Percentiles rank a stretch among this genome's conserved stretches.
These are phyloP conservation scores for Galerucella calmariensis DNA, from an alignment of 2,888 invertebrate genomes.

Conservation along the genomic window DNA sequence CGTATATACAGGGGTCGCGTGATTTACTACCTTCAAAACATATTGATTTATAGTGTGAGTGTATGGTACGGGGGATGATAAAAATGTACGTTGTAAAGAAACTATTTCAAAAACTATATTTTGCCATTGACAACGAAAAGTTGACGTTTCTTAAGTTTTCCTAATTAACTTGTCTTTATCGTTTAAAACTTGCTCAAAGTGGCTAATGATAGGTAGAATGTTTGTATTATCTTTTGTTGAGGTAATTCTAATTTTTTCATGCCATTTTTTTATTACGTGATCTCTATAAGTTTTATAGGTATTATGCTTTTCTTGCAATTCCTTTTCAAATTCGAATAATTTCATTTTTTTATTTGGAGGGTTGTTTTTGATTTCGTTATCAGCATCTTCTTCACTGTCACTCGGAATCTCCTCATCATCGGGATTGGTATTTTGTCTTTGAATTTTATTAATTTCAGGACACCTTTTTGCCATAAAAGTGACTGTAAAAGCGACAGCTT, in stretches of 20 bases:
- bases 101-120: too few relatives aligned
- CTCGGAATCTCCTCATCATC: constrained; percentile 76
- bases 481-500: constrained; percentile 73
- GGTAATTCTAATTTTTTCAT: constrained; percentile 86
- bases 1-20: too few relatives aligned
- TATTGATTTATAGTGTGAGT: too few relatives aligned
- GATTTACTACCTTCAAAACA: too few relatives aligned
- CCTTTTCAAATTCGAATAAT: constrained; percentile 70
- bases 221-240: constrained; percentile 72
- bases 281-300: constrained; percentile 78
- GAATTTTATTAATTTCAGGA: constrained; percentile 73
- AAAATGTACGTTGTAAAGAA: too few relatives aligned
- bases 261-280: constrained; percentile 90
- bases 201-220: constrained; percentile 72
- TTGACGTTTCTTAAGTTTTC: constrained; percentile 71
- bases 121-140: too few relatives aligned
- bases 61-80: too few relatives aligned
- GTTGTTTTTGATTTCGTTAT: constrained; percentile 46
- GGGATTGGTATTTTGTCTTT: constrained; percentile 50
- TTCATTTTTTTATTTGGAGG: constrained; percentile 67
- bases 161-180: constrained; percentile 81
- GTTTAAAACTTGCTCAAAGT: constrained; percentile 86
- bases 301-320: constrained; percentile 70
- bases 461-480: constrained; percentile 71
- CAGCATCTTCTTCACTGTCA: constrained; percentile 66